phyloP scores from a whole-genome alignment of 2,113 vertebrate genomes.

The Thryonomys swinderianus region DNA sequence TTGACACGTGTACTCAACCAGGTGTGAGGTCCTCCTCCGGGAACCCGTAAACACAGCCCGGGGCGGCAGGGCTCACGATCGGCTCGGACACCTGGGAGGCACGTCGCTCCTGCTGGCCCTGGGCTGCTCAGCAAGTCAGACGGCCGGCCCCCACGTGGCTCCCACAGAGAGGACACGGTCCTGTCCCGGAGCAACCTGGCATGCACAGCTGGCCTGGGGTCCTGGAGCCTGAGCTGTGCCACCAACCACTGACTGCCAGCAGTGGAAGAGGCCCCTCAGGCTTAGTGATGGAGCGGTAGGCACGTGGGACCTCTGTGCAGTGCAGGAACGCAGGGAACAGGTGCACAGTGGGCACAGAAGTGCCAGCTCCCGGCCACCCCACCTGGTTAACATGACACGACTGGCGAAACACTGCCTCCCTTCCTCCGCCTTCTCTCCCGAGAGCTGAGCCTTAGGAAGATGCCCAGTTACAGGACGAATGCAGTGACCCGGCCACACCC shows the following conservation, averaged over 20 bases:
- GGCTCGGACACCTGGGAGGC: background rate
- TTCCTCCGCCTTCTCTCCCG: background rate
- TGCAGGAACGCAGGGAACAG: background rate
- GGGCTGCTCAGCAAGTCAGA: rapidly evolving
- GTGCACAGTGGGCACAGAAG: no score
- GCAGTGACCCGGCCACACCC: background rate
- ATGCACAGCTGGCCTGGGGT: no score
- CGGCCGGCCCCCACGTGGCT: background rate
- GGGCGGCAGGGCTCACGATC: background rate
- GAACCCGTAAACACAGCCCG: no score
- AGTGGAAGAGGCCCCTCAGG: background rate
- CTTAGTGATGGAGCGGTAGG: no score
- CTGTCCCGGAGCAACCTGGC: background rate
- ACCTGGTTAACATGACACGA: background rate
- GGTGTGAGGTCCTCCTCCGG: background rate
- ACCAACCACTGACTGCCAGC: rapidly evolving
- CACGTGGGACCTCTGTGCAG: background rate
- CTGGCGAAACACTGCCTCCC: background rate
- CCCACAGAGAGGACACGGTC: no score
- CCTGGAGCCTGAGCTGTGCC: background rate
- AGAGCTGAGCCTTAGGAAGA: background rate
- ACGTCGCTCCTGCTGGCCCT: no score
- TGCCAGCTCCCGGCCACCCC: background rate
- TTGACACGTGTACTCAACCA: no score
- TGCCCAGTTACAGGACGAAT: no score